Conservation (phyloP, 2,888 invertebrate genomes). For the Leptopilina myrica region DNA sequence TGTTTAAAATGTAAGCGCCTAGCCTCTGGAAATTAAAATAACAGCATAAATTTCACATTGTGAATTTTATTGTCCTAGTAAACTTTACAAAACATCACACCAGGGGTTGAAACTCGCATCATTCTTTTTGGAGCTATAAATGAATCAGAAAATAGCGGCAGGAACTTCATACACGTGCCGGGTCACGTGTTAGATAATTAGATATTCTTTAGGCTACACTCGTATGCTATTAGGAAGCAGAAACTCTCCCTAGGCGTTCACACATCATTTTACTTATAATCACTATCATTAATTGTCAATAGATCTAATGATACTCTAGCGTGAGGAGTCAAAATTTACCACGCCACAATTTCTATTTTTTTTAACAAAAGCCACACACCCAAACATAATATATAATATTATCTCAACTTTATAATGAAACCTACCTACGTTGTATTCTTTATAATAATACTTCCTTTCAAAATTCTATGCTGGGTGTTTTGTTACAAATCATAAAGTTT, state of each 20-base stretch:
- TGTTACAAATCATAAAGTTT: too few species aligned
- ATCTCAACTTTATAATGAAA: too few species aligned
- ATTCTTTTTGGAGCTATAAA: constrained; percentile 63
- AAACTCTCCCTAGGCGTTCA: constrained; percentile 45
- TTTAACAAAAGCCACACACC: neutral
- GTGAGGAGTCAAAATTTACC: constrained; percentile 58
- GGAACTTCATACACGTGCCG: constrained; percentile 75
- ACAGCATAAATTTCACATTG: constrained; percentile 73
- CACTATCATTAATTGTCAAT: constrained; percentile 67
- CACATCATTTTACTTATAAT: constrained; percentile 54
- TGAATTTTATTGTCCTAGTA: constrained; percentile 63
- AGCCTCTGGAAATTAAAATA: constrained; percentile 60
- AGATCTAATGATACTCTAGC: constrained; percentile 70
- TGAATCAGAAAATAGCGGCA: constrained; percentile 74
- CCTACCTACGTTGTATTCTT: too few species aligned
- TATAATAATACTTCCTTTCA: too few species aligned
- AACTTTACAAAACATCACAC: constrained; percentile 75
- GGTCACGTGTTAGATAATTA: constrained; percentile 76
- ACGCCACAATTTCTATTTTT: constrained; percentile 38
- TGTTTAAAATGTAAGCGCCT: neutral
- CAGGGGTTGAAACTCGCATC: constrained; percentile 67
- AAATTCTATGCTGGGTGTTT: too few species aligned
- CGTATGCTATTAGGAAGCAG: constrained; percentile 61
- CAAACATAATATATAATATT: too few species aligned
- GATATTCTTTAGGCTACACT: constrained; percentile 73